Evolutionary conservation across 1,140 invertebrate genomes (phyloP), one percentile per base, ranked within the genome.

Genomic region (Hesperophylax magnus): DNA sequence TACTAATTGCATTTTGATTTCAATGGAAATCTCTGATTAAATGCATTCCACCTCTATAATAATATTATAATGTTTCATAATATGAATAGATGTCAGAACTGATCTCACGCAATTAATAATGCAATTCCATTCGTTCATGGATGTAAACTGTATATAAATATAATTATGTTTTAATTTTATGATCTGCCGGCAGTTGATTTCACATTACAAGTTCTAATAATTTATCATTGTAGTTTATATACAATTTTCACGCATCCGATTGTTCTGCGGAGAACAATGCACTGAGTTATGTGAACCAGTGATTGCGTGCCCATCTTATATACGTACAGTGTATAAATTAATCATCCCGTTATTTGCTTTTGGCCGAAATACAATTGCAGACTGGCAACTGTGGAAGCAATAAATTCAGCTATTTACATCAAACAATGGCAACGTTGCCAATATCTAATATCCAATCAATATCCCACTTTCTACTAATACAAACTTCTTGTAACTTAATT

Each of bases 231-330:
- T 20, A 53, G 69, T 53, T 72, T 72, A 24, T 8, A 72, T 27
- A 72, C 69, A 22, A 72, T 53, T 72, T 72, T 72, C 69, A 72
- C 47, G 69, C 34, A 53, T 72, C 69, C 69, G 47, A 53, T 72
- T 72, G 69, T 72, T 72, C 69, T 24, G 20, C 39, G n/a, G 20
- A 72, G 69, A 72, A 72, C 69, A 72, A 72, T 72, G 69, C 47
- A 20, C 69, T 6, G 61, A 24, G 61, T 65, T 65, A 65, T 65
- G 61, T 65, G 61, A 18, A 15, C 34, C 20, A 27, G 69, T 47
- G 69, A 72, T 72, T 72, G 39, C 69, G 69, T 72, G 47, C 47
- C 24, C 69, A 72, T 72, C 69, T 72, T 72, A 20, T 24, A 24
- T 72, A 27, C 24, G 47, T 39, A 69, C 24, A 17, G 9, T 65